These are phyloP conservation scores for Leptarthrus brevirostris DNA, from an alignment of 2,888 invertebrate species.

Conservation along the genomic window DNA sequence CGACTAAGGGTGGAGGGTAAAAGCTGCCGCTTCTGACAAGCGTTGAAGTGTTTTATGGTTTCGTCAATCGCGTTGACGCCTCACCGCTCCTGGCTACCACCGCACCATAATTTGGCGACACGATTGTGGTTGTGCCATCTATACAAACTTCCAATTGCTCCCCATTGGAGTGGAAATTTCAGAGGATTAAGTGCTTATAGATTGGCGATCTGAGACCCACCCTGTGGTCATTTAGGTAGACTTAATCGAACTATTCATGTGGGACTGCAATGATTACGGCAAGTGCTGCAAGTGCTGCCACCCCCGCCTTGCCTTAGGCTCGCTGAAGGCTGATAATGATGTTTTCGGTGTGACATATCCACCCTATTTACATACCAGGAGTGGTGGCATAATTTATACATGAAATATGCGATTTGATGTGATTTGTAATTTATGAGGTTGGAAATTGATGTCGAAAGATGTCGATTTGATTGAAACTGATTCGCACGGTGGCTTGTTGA, in stretches of 20 bases:
- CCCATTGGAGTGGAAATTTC: slow-evolving; percentile 19
- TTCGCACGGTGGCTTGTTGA: slow-evolving; percentile 25
- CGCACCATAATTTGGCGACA: slow-evolving; percentile 2
- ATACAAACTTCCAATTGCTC: neutral
- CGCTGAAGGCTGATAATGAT: slow-evolving; percentile 14
- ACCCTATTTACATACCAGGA: slow-evolving; percentile 53
- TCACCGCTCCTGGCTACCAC: slow-evolving; percentile 1
- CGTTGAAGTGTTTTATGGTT: slow-evolving; percentile 55
- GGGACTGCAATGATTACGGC: slow-evolving; percentile 44
- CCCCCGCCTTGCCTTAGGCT: neutral
- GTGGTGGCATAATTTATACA: slow-evolving; percentile 53
- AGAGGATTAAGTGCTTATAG: slow-evolving; percentile 51
- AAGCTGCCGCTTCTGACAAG: slow-evolving; percentile 43
- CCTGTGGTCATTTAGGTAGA: slow-evolving; percentile 52
- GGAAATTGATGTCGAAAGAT: slow-evolving; percentile 51
- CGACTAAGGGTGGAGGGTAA: slow-evolving; percentile 10
- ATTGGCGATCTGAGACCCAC: slow-evolving; percentile 49
- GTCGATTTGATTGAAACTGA: slow-evolving; percentile 46
- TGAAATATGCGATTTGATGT: slow-evolving; percentile 55
- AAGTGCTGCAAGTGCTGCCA: neutral
- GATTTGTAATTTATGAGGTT: slow-evolving; percentile 55
- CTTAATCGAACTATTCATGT: slow-evolving; percentile 54
- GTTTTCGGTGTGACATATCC: slow-evolving; percentile 44
- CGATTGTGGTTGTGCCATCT: slow-evolving; percentile 10
- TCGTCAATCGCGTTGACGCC: slow-evolving; percentile 47